Evolutionary conservation across 2,797 vertebrate species (phyloP).

Genomic region (Phrynocephalus forsythii): DNA sequence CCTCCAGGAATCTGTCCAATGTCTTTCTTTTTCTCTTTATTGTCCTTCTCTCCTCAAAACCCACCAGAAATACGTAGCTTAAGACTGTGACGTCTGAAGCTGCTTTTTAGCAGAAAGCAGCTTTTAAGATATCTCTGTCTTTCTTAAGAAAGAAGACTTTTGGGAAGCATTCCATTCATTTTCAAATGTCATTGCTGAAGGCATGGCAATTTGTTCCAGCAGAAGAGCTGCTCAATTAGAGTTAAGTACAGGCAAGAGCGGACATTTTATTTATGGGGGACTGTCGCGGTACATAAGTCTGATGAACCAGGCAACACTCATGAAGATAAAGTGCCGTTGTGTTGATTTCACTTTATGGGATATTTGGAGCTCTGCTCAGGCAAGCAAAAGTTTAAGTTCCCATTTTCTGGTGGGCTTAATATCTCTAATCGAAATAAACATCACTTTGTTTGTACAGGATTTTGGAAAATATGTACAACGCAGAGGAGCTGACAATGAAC

Average conservation of each 20-base stretch:
- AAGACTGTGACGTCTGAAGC: conserved; percentile 19
- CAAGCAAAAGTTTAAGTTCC: background rate
- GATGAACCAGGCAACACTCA: accelerated
- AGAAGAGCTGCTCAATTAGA: conserved; percentile 40
- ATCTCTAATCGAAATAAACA: background rate
- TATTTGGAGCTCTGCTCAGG: background rate
- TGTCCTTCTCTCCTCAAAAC: background rate
- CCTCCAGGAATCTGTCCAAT: too few relatives aligned
- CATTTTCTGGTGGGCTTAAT: conserved; percentile 16
- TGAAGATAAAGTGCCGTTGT: background rate
- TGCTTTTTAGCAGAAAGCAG: conserved; percentile 2
- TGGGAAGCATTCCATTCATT: background rate
- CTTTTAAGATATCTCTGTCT: background rate
- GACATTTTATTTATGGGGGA: conserved; percentile 31
- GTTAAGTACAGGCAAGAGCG: conserved; percentile 46
- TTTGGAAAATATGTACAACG: background rate
- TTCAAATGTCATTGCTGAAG: conserved; percentile 32
- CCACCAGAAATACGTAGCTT: background rate
- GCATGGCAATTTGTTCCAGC: conserved; percentile 36
- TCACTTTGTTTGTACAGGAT: background rate
- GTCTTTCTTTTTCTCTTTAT: background rate
- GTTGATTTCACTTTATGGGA: conserved; percentile 7
- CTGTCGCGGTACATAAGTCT: conserved; percentile 32
- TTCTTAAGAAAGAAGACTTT: conserved; percentile 1
- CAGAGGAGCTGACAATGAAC: background rate